phyloP scores from a whole-genome alignment of 2,888 invertebrate species.

The Congeria kusceri region DNA sequence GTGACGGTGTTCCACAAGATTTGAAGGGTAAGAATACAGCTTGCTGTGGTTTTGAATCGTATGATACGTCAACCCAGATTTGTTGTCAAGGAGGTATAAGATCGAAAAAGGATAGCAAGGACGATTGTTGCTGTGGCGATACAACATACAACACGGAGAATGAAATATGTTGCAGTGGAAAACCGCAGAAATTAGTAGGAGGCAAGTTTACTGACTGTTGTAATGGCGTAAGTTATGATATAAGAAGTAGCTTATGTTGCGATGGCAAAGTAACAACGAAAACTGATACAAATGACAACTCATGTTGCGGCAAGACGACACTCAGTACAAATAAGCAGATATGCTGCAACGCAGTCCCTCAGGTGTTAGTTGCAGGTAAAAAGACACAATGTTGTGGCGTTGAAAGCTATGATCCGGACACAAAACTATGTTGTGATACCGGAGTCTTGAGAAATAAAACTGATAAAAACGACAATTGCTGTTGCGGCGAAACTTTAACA shows the following conservation, averaged over 20 bases:
- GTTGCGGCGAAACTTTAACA: constrained; percentile 41
- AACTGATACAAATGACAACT: neutral
- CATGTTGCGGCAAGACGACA: constrained; percentile 19
- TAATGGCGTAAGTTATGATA: constrained; percentile 35
- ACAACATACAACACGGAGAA: constrained; percentile 30
- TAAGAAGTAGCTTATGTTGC: constrained; percentile 34
- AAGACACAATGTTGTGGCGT: constrained; percentile 26
- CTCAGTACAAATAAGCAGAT: constrained; percentile 8
- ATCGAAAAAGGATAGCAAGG: constrained; percentile 24
- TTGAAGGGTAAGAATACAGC: neutral
- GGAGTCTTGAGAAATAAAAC: constrained; percentile 25
- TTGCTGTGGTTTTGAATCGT: constrained; percentile 29
- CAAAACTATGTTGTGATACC: constrained; percentile 32
- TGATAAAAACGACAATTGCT: constrained; percentile 39
- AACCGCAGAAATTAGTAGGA: constrained; percentile 30
- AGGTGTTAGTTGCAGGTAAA: neutral
- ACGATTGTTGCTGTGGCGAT: constrained; percentile 32
- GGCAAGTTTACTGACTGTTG: constrained; percentile 36
- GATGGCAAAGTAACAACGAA: constrained; percentile 18
- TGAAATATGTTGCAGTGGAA: constrained; percentile 34
- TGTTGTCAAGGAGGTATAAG: constrained; percentile 16
- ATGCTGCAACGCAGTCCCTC: constrained; percentile 8
- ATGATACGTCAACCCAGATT: neutral
- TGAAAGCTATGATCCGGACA: constrained; percentile 31
- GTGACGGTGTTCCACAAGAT: constrained; percentile 34